These are phyloP conservation scores for Drosophila insularis DNA, from an alignment of 1,140 invertebrate genomes.

Conservation along the genomic window DNA sequence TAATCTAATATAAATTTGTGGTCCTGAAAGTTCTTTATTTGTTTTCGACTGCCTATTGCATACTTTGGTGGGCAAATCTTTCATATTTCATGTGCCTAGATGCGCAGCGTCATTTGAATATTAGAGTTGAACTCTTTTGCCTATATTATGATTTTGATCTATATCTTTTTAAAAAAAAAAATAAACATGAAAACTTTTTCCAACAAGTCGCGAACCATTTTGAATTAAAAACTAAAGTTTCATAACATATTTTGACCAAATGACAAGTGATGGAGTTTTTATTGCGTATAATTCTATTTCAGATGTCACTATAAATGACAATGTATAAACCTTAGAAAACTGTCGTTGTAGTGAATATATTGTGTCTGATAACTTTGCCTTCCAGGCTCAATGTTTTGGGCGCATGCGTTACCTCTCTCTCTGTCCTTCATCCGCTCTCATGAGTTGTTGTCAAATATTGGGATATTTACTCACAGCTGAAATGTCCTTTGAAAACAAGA, in stretches of 20 bases:
- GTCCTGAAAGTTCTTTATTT: no score
- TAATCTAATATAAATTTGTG: no score
- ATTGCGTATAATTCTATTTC: background rate
- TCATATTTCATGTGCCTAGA: no score
- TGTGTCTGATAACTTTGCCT: slow-evolving; percentile 56
- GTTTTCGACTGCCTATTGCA: no score
- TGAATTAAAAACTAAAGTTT: no score
- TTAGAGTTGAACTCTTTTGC: no score
- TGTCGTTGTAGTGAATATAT: slow-evolving; percentile 1
- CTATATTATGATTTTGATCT: no score
- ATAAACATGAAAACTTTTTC: no score
- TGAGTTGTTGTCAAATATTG: slow-evolving; percentile 27
- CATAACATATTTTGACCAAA: background rate
- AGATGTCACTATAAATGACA: background rate
- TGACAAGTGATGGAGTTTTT: background rate
- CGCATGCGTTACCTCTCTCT: slow-evolving; percentile 28
- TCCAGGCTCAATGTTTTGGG: slow-evolving; percentile 25
- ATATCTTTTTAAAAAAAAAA: no score
- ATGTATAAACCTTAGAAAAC: slow-evolving; percentile 27
- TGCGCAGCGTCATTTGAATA: no score
- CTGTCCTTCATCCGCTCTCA: background rate
- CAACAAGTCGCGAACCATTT: no score
- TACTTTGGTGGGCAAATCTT: no score
- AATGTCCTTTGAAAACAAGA: slow-evolving; percentile 10
- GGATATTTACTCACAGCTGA: slow-evolving; percentile 37